Conservation (phyloP, 1,140 invertebrate species). For the Listronotus oregonensis region DNA sequence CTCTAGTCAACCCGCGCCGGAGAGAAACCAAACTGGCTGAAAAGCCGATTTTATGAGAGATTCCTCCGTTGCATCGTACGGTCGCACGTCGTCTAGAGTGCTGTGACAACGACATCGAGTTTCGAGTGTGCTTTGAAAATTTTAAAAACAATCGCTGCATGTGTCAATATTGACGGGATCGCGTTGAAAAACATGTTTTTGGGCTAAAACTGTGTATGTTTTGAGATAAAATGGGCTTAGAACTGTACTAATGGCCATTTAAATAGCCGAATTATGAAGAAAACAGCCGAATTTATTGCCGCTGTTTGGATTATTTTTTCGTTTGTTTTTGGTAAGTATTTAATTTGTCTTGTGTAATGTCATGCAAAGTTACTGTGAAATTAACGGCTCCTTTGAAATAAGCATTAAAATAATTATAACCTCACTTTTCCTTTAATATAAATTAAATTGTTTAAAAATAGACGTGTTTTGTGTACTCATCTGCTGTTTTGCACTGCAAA, state of each 20-base stretch:
- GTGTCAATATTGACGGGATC: constrained; percentile 11
- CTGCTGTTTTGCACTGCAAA: too few relatives aligned
- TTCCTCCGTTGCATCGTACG: constrained; percentile 23
- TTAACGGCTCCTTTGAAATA: too few relatives aligned
- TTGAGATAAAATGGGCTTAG: constrained; percentile 5
- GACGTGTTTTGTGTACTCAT: too few relatives aligned
- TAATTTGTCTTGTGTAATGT: too few relatives aligned
- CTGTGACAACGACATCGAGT: constrained; percentile 10
- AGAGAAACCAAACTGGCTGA: constrained; percentile 20
- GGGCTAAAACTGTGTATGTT: constrained; percentile 1
- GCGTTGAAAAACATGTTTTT: constrained; percentile 10
- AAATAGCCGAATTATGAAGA: constrained; percentile 40
- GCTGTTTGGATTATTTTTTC: constrained; percentile 46
- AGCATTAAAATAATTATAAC: too few relatives aligned
- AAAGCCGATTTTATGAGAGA: constrained; percentile 28
- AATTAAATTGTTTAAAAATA: too few relatives aligned
- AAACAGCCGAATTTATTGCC: constrained; percentile 30
- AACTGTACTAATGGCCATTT: constrained; percentile 16
- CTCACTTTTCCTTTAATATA: too few relatives aligned
- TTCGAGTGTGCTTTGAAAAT: not conserved
- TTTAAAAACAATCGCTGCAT: constrained; percentile 6
- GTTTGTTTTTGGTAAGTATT: constrained; percentile 43
- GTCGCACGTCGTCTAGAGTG: constrained; percentile 7
- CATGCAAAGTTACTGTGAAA: too few relatives aligned
- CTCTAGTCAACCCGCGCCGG: constrained; percentile 29